Evolutionary conservation across 1,140 invertebrate genomes (phyloP).

Genomic region (Potamilus streckersoni): DNA sequence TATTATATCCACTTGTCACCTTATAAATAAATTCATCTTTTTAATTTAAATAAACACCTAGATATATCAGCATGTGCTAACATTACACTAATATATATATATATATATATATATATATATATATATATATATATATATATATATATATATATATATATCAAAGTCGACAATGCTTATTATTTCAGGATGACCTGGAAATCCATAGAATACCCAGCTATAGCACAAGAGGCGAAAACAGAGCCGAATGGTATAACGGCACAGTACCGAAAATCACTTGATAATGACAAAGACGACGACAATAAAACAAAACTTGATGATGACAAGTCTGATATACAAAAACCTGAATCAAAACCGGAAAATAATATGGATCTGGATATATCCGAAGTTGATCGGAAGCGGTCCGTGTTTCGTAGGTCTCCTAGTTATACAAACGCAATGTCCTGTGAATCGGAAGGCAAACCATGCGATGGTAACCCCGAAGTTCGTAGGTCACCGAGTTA

Average conservation of each 20-base stretch:
- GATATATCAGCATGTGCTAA: too few relatives aligned
- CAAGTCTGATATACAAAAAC: not conserved
- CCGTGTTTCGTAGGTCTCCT: conserved; percentile 30
- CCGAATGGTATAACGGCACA: not conserved
- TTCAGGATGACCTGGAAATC: not conserved
- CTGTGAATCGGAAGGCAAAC: conserved; percentile 8
- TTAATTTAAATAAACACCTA: too few relatives aligned
- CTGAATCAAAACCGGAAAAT: not conserved
- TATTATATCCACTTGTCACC: too few relatives aligned
- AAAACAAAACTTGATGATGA: not conserved
- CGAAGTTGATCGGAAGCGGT: conserved; percentile 25
- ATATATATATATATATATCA: too few relatives aligned
- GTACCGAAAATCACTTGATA: not conserved
- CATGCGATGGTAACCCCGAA: not conserved
- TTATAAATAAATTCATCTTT: too few relatives aligned
- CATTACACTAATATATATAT: too few relatives aligned
- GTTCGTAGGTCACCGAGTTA: not conserved
- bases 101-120: too few relatives aligned
- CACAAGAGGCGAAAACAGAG: not conserved
- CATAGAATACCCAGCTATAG: not conserved
- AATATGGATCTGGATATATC: conserved; percentile 9
- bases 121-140: too few relatives aligned
- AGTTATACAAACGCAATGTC: conserved; percentile 36
- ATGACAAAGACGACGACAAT: not conserved
- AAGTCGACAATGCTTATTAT: too few relatives aligned